Base-by-base conservation (phyloP, 1,140 invertebrate species). In the Harlomillsia oculata region DNA sequence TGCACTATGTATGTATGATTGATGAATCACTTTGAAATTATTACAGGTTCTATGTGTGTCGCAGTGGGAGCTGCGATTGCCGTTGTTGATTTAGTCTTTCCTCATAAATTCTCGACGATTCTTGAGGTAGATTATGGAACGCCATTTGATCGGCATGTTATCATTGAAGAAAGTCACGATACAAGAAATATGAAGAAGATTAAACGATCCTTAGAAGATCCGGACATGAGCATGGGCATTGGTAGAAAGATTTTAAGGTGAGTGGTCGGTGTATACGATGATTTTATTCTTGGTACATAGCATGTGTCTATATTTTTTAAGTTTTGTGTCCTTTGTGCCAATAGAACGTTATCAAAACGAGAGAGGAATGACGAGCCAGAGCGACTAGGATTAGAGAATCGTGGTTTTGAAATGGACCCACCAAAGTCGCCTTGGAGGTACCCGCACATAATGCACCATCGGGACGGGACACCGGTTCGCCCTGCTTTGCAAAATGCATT, bases 71-170 rank as follows among this genome's bases (percentile, higher is more conserved):
- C 85, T 2, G 70, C 87, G 20, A 87, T 92, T 54, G 82, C 87
- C 2, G 78, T 81, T 0, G 77, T 92, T 21, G 89, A 94, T 69
- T 75, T 89, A 66, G 78, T 90, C 26, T 92, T 84, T 72, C 90
- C 90, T 8, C 86, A 93, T 71, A 82, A 83, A 64, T 95, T 94
- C 73, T 90, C 89, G 13, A 93, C 89, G 0, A 85, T 93, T 48
- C 71, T 95, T 36, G 90, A 95, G 69, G 87, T 95, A 14, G 89
- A 95, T 71, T 93, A 92, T 68, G 89, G 90, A 67, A 94, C 90
- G 1, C 90, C 90, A 0, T 93, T 92, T 62, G 89, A 93, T 69
- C 75, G 88, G 29, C 89, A 93, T 69, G 87, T 91, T 18, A 89
- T 92, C 20, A 86, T 92, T 43, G 87, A 91, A 65, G 88, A 91